Evolutionary conservation across 2,113 vertebrate species (phyloP), one percentile per base, ranked within the genome.

Genomic region (Merops nubicus): DNA sequence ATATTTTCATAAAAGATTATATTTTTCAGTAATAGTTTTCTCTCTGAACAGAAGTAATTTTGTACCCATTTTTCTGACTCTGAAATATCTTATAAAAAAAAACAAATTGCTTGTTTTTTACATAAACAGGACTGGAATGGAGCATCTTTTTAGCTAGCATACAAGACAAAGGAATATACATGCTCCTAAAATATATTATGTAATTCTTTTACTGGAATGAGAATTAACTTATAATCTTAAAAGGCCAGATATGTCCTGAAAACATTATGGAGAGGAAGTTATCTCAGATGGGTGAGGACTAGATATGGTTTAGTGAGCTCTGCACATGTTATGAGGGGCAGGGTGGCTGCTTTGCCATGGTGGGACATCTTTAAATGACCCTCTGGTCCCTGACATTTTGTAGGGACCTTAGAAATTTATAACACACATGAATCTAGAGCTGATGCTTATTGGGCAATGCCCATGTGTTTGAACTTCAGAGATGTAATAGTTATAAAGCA

Each of bases 21-120:
- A 53, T 72, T 83, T 95, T 96, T 88, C 76, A 95, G 29, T 67
- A 94, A 74, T 64, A 43, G 11, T 42, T 91, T 64, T 76, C 53
- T n/a, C 9, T 74, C 18, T 94, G 59, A 34, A 34, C 12, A 12
- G 70, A 51, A 95, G n/a, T 54, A 33, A 91, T 16, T 2, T 6
- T 91, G 94, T 87, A 80, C 20, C 56, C 22, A 72, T 54, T 79
- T 42, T 62, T 79, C 25, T 76, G 57, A 56, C 64, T 78, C 88
- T 64, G 91, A 51, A 84, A 51, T 26, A 86, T 51, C 26, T 72
- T 38, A 16, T 62, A 13, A 48, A 34, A 67, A 85, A 17, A 19
- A 26, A 21, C 40, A 79, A 56, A 33, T 31, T 33, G 19, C 54
- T 56, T 34, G 1, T 25, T 47, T 67, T n/a, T 90, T 40, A 29